Base-by-base conservation (phyloP, 2,888 invertebrate genomes). In the Uloborus plumipes region DNA sequence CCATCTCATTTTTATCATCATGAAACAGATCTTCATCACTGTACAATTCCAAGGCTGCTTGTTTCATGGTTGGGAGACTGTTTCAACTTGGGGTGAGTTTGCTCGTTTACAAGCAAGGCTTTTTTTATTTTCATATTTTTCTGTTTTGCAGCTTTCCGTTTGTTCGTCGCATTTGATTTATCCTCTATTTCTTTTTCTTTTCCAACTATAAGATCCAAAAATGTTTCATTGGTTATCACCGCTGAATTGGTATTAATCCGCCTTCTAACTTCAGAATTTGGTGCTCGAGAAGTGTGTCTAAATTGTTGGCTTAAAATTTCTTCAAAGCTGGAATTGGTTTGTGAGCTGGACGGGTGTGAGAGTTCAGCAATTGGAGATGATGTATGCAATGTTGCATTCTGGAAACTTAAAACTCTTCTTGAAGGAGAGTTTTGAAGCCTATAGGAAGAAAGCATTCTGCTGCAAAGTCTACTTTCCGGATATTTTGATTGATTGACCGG, bases 111-210 rank as follows among this genome's bases (percentile, higher is more conserved):
- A 61, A 22, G 31, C 31, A 20, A 26, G 2, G 26, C 31, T 61
- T 61, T 2, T 18, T 61, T 61, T 3, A 26, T 26, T 15, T 26
- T 11, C 7, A 26, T 26, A 20, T n/a, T 22, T 61, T 26, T 61
- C 18, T n/a, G 58, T 22, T 14, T 61, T 2, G 61, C 15, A 61
- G 22, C 26, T 61, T 26, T 26, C 61, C 31, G 22, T 61, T 26
- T 61, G 26, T 20, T 61, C 11, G 22, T 58, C n/a, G 13, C 18
- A n/a, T n/a, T 58, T 58, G 15, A 58, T 58, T 58, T 58, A 1
- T 58, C 58, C 20, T 58, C 58, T 15, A 58, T 58, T 58, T n/a
- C 58, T n/a, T 58, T 58, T n/a, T 58, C 58, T 58, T 58, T 58
- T 58, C 9, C 58, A 61, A 31, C 18, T 26, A 61, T 31, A 13